Evolutionary conservation across 2,113 vertebrate genomes (phyloP), one percentile per base, ranked within the genome.

Genomic region (Eudyptes chrysolophus): DNA sequence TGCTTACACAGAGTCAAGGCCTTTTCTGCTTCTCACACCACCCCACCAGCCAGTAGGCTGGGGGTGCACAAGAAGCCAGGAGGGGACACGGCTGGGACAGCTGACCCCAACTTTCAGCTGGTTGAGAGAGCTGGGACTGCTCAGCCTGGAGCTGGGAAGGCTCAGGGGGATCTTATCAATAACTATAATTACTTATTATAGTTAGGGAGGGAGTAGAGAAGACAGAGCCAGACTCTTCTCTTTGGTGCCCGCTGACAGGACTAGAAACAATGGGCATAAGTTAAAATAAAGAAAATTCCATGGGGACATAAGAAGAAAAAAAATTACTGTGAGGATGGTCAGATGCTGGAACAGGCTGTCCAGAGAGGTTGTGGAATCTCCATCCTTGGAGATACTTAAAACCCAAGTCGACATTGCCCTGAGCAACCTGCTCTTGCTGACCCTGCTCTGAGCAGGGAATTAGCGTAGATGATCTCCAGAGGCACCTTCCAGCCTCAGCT

Each of bases 401-500:
- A 84, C 29, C 42, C n/a, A 62, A 84, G 55, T 3, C 3, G 5
- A 55, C n/a, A 68, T 38, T 77, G 48, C 64, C 46, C 60, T 83
- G 36, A 90, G 49, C 49, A 94, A 88, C 62, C 36, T 70, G 60
- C 40, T 85, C 54, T 83, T 6, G 2, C 57, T 80, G 54, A 93
- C 75, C 57, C 44, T 94, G 44, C 54, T 77, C 40, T 77, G 64
- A 92, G 68, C 6, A 92, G 17, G 42, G 75, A 89, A 84, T 91
- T 91, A 94, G 69, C 94, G 80, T 89, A 81, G 86, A 89, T 81
- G 68, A 91, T 89, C 69, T 95, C 84, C 84, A 96, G 89, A 92
- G 87, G 38, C 4, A 0, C 88, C 79, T 86, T 84, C n/a, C 71
- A 92, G 26, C n/a, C 69, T 89, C 18, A 11, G 38, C 42, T 84